Base-by-base conservation (phyloP, 2,113 vertebrate genomes). In the Chloropsis cyanopogon region DNA sequence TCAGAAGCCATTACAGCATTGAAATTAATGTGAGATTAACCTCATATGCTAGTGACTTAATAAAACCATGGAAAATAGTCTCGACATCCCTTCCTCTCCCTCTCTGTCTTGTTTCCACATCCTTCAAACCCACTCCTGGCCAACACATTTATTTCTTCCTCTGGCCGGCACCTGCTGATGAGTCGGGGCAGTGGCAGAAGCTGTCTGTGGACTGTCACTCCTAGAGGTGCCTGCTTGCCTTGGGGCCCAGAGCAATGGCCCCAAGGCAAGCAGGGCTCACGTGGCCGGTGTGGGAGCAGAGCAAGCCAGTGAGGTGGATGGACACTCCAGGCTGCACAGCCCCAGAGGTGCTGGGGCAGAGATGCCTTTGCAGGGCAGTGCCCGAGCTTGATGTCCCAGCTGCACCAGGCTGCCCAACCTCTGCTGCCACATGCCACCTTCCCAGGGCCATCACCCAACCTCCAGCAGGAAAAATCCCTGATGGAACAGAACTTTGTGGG, bases 291-390 rank as follows among this genome's bases (percentile, higher is more conserved):
- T 25, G 41, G 56, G 33, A 60, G 33, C 19, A 37, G 65, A 83
- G 24, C 10, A 1, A 2, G n/a, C 12, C 0, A 4, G 16, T 0
- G 4, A 17, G 49, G 10, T 12, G 63, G 54, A 17, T 12, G 63
- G 54, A 17, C 1, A 3, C n/a, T 35, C 10, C 0, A 35, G 52
- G 37, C 37, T 28, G 72, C 5, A 2, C 42, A 61, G 56, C 33
- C 60, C 61, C 5, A 3, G 12, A 31, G 25, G 44, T 57, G 44
- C 28, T 77, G n/a, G n/a, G n/a, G n/a, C n/a, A n/a, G n/a, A n/a
- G n/a, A n/a, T n/a, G 73, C 33, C 28, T n/a, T 0, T 2, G 7
- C 0, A 1, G 37, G 31, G 47, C 3, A 0, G n/a, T 20, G 46
- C 46, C 83, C 1, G 1, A 66, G 66, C 14, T 6, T 20, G 22